Evolutionary conservation across 2,888 invertebrate genomes (phyloP), one percentile per base, ranked within the genome.

Genomic region (Agrilus mali): DNA sequence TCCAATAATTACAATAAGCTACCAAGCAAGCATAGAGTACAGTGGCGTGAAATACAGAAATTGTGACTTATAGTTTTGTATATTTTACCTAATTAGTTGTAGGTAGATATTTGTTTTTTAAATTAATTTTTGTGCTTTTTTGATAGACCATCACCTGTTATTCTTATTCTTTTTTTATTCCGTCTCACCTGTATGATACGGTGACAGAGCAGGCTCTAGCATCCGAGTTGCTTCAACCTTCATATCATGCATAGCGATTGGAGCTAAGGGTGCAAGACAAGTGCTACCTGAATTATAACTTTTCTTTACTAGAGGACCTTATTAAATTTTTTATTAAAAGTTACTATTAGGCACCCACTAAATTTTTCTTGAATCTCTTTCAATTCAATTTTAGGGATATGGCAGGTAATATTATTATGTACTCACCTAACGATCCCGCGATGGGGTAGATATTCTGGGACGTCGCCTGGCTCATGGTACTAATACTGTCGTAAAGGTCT

Each of bases 231-330:
- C 68, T 64, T 74, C 76, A 58, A 80, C 70, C 73, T 82, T 82
- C 72, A 82, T 76, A 66, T 82, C 82, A 70, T 81, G 82, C 78
- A 82, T 80, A 65, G 74, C 78, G 65, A 82, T 77, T 54, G 82
- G 81, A 54, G 81, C 78, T 65, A 82, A 68, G 54, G 82, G 80
- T 57, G 82, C 79, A 66, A 82, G 68, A 52, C 80, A 74, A 65
- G 75, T 74, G 66, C 75, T 67, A 66, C 76, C 76, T 72, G 55
- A 45, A 56, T 58, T 50, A 53, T 45, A 49, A 51, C 46, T 42
- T 33, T 27, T 10, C 4, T 27, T 8, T 27, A 27, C 27, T 27
- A 27, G 7, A 22, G 5, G 7, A 22, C 8, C 8, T 5, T 6
- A 22, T 22, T 22, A 22, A 27, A 27, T 10, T 27, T 27, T 27